Conservation (phyloP, 2,113 vertebrate genomes). For the Okapia johnstoni region DNA sequence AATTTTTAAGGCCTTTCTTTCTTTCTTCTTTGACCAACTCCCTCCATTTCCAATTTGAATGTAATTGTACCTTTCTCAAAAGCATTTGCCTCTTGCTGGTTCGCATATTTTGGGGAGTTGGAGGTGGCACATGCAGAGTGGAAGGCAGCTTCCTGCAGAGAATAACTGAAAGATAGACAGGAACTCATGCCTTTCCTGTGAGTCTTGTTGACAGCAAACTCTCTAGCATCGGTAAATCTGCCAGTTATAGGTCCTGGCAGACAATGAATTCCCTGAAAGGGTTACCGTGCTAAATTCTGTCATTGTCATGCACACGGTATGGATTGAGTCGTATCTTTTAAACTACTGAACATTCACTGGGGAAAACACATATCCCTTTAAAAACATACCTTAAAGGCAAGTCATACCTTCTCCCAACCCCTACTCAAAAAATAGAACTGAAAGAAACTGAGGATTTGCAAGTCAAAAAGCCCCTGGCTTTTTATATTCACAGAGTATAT, state of each 20-base stretch:
- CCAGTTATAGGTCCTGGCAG: constrained; percentile 24
- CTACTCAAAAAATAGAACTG: background rate
- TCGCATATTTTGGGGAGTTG: constrained; percentile 44
- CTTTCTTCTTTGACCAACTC: constrained; percentile 72
- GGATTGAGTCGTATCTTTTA: constrained; percentile 30
- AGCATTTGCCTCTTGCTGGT: constrained; percentile 61
- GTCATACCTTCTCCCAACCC: background rate
- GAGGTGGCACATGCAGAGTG: constrained; percentile 20
- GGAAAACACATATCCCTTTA: background rate
- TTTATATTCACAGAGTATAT: background rate
- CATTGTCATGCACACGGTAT: constrained; percentile 27
- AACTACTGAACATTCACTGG: constrained; percentile 2
- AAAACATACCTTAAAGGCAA: constrained; percentile 13
- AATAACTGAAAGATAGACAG: constrained; percentile 39
- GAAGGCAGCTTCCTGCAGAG: constrained; percentile 51
- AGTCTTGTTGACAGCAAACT: constrained; percentile 8
- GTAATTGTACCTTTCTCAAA: constrained; percentile 59
- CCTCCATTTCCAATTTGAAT: constrained; percentile 62
- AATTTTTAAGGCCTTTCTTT: constrained; percentile 72
- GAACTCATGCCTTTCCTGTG: constrained; percentile 49
- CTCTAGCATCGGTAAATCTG: constrained; percentile 42
- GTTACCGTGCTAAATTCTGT: constrained; percentile 30
- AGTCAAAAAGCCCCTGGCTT: background rate
- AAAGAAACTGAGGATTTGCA: background rate
- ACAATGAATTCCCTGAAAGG: constrained; percentile 48